These are phyloP conservation scores for Altica lythri DNA, from an alignment of 2,888 invertebrate species.

Conservation along the genomic window DNA sequence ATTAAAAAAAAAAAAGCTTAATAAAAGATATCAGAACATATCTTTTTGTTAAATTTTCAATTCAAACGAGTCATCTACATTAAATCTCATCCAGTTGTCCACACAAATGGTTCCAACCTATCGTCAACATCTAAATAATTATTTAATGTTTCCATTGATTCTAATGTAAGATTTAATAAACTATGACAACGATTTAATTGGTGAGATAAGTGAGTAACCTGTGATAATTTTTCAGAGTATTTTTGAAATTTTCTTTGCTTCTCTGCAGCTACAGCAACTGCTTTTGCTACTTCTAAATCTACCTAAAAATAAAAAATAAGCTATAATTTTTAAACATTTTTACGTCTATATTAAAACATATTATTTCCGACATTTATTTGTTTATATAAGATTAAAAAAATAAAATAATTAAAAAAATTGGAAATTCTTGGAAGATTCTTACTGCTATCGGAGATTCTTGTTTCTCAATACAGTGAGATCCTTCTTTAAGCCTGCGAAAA, in stretches of 20 bases:
- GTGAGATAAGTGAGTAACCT: slow-evolving; percentile 81
- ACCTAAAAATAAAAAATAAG: slow-evolving; percentile 61
- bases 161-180: slow-evolving; percentile 80
- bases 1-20: no score
- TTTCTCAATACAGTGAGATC: no score
- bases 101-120: slow-evolving; percentile 85
- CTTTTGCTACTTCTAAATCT: slow-evolving; percentile 72
- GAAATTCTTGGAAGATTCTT: no score
- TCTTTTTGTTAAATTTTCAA: no score
- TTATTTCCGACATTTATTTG: no score
- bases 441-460: no score
- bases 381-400: no score
- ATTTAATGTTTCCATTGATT: slow-evolving; percentile 84
- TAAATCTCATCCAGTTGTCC: slow-evolving; percentile 71
- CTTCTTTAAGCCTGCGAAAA: no score
- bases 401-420: no score
- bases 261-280: slow-evolving; percentile 74
- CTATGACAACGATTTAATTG: slow-evolving; percentile 82
- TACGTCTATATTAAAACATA: no score
- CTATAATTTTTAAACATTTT: background rate
- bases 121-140: slow-evolving; percentile 80
- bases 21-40: no score
- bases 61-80: no score
- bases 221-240: slow-evolving; percentile 82
- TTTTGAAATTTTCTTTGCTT: slow-evolving; percentile 83